phyloP scores from a whole-genome alignment of 1,140 invertebrate genomes.

The Formica selysi region DNA sequence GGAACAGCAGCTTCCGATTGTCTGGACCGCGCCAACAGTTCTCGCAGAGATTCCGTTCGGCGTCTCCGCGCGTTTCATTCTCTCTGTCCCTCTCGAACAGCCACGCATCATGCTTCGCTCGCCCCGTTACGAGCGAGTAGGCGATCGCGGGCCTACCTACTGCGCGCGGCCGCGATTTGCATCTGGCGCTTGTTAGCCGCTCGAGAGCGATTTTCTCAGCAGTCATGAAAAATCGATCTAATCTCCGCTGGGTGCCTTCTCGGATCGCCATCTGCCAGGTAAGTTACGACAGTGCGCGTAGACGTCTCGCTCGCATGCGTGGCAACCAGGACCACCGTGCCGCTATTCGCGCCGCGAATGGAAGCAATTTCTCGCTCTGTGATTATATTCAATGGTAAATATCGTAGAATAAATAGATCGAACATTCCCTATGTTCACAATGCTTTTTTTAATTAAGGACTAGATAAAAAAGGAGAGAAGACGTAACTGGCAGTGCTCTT shows the following conservation, averaged over 20 bases:
- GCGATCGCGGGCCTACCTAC: slow-evolving; percentile 46
- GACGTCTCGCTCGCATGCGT: slow-evolving; percentile 56
- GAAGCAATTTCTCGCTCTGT: background rate
- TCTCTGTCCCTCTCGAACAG: background rate
- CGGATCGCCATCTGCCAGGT: slow-evolving; percentile 78
- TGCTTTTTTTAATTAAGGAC: too few relatives aligned
- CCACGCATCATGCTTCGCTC: slow-evolving; percentile 48
- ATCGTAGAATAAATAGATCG: background rate
- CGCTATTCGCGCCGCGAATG: slow-evolving; percentile 18
- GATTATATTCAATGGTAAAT: slow-evolving; percentile 8
- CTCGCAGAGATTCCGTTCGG: slow-evolving; percentile 21
- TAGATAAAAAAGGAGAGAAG: too few relatives aligned
- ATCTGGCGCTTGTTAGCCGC: slow-evolving; percentile 82
- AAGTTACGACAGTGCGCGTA: slow-evolving; percentile 74
- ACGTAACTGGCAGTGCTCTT: too few relatives aligned
- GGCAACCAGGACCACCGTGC: slow-evolving; percentile 67
- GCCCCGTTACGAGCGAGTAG: slow-evolving; percentile 56
- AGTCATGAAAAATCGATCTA: slow-evolving; percentile 83
- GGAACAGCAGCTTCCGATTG: slow-evolving; percentile 7
- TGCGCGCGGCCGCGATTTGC: slow-evolving; percentile 75
- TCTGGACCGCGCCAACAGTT: background rate
- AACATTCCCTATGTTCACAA: too few relatives aligned
- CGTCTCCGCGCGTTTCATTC: slow-evolving; percentile 8
- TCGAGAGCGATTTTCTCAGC: slow-evolving; percentile 76
- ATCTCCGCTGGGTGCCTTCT: slow-evolving; percentile 77